Base-by-base conservation (phyloP, 2,888 invertebrate species). In the Trichopria drosophilae region DNA sequence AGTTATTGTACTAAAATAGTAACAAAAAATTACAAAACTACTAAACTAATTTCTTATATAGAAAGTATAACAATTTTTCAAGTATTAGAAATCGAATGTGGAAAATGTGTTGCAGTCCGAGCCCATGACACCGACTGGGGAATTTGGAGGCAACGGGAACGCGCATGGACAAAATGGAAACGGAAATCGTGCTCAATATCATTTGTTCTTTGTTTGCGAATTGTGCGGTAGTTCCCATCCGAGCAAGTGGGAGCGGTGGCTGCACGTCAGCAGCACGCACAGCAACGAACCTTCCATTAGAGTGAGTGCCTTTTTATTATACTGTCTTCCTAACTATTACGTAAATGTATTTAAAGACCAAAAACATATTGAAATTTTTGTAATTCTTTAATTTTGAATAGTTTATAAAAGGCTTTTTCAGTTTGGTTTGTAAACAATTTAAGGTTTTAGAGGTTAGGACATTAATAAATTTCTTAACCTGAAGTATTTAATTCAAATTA, bases 221-320 rank as follows among this genome's bases (percentile, higher is more conserved):
- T 63, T 79, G 35, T 79, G 79, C 51, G 77, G 77, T 4, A 73
- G 74, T 40, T 76, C 78, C 0, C 76, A 77, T 62, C 72, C 76
- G 2, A 77, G 76, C 45, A 77, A 79, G 57, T 77, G 78, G 68
- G 78, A 78, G 53, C 72, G 78, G 31, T 79, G 79, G 79, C 69
- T 76, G 23, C 79, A 79, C 55, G 76, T 79, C 19, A 76, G 73
- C 42, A 71, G 70, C 9, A 60, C 65, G 26, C 79, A 79, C 54
- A 62, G 64, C 22, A 69, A 76, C 12, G 78, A 79, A 52, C 55
- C 68, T 13, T 56, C 71, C 6, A 75, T 75, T 41, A 68, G 65
- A 57, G 71, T 71, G 54, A 60, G 53, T 58, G 28, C 19, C 15
- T 6, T 16, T 26, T 19, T 13, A 18, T 28, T 20, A 26, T 18